Evolutionary conservation across 2,113 vertebrate species (phyloP), one percentile per base, ranked within the genome.

Genomic region (Panthera tigris): DNA sequence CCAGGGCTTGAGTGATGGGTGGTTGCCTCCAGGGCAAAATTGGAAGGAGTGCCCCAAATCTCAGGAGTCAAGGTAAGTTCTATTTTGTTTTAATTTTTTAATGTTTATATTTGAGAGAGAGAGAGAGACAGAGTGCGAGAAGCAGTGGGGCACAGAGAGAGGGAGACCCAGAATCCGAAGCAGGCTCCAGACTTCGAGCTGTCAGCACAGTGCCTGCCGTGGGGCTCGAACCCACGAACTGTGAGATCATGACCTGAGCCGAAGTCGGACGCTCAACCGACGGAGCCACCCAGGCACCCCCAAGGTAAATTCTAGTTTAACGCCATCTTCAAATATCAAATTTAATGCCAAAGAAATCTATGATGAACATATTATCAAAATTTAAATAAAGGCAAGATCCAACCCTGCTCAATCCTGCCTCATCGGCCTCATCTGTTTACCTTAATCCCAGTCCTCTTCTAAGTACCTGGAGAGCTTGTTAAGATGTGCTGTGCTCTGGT

Each of bases 141-240:
- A 21, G 57, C 21, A 3, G 57, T 4, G 21, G 21, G 57, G 21
- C 57, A 61, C 2, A 61, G 57, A 61, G 21, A 61, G 21, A 18
- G 57, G 57, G 21, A 61, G 21, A 61, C 21, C 8, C 57, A 61
- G 57, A 61, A 61, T 7, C 57, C 57, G 0, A 61, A 61, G 57
- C 57, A 61, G 57, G 57, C 57, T 10, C 57, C 57, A 61, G 21
- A 1, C 57, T 61, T 1, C 1, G 57, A 25, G 57, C 57, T 61
- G 57, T 61, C 1, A 0, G 57, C 21, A 19, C 57, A 61, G 21
- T 25, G 57, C 57, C 19, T 0, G 21, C 1, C 1, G 19, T 0
- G 2, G 57, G 21, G 57, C 57, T 61, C 21, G 3, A 61, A 21
- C 57, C 3, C 21, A 8, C 1, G 21, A 61, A 61, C 21, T 3